Evolutionary conservation across 2,888 invertebrate genomes (phyloP).

Genomic region (Subacronicta megacephala): DNA sequence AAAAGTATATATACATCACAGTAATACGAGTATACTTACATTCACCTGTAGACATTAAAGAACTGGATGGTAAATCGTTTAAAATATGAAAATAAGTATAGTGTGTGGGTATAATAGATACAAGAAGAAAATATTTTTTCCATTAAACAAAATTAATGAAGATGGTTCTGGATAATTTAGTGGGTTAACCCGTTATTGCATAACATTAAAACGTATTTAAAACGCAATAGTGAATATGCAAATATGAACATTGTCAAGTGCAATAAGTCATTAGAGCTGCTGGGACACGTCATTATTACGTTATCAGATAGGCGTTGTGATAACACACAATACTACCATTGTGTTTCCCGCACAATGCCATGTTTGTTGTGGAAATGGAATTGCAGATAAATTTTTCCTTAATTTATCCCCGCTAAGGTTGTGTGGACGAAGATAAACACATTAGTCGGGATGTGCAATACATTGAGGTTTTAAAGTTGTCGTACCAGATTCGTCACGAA

Average conservation of each 20-base stretch:
- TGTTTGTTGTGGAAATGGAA: conserved; percentile 32
- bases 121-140: no score
- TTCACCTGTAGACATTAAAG: no score
- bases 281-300: conserved; percentile 17
- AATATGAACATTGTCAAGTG: conserved; percentile 2
- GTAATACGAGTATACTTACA: no score
- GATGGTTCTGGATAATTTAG: no score
- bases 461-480: background rate
- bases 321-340: conserved; percentile 39
- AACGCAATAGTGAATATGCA: background rate
- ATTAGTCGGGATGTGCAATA: conserved; percentile 55
- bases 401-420: conserved; percentile 54
- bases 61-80: no score
- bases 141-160: no score
- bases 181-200: no score
- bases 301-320: conserved; percentile 31
- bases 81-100: no score
- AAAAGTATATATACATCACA: no score
- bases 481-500: background rate
- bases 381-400: conserved; percentile 43
- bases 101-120: no score
- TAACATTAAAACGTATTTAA: background rate
- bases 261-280: conserved; percentile 9
- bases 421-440: conserved; percentile 51
- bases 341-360: conserved; percentile 44